phyloP scores from a whole-genome alignment of 1,140 invertebrate genomes.

The Trigoniulus corallinus region DNA sequence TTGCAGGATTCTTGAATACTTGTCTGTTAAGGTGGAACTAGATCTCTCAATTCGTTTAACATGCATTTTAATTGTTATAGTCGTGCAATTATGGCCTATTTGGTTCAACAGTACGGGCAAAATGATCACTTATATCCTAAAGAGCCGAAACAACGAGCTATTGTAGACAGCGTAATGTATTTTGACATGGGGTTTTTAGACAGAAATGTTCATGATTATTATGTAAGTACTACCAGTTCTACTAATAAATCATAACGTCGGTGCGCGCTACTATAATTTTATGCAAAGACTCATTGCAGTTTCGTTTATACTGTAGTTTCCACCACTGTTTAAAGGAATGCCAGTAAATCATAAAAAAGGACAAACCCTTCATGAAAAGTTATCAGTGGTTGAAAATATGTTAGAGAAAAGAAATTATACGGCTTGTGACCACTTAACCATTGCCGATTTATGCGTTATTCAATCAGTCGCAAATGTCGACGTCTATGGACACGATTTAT shows the following conservation, averaged over 20 bases:
- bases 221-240: slow-evolving; percentile 1
- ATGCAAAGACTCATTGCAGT: slow-evolving; percentile 9
- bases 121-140: neutral
- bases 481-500: neutral
- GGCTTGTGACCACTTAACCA: slow-evolving; percentile 20
- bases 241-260: neutral
- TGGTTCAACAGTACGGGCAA: neutral
- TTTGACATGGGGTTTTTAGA: slow-evolving; percentile 51
- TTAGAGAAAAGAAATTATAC: slow-evolving; percentile 14
- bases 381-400: slow-evolving; percentile 16
- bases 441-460: slow-evolving; percentile 20
- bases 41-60: neutral
- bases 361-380: slow-evolving; percentile 13
- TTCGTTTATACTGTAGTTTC: neutral
- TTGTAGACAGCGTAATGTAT: slow-evolving; percentile 41
- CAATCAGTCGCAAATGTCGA: slow-evolving; percentile 17
- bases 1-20: neutral
- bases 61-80: neutral
- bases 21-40: neutral
- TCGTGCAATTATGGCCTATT: neutral
- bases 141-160: slow-evolving; percentile 1
- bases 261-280: slow-evolving; percentile 9
- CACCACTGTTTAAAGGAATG: slow-evolving; percentile 2
- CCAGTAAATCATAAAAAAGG: slow-evolving; percentile 7
- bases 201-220: slow-evolving; percentile 1